phyloP scores from a whole-genome alignment of 2,888 invertebrate genomes.

The Maniola hyperantus region DNA sequence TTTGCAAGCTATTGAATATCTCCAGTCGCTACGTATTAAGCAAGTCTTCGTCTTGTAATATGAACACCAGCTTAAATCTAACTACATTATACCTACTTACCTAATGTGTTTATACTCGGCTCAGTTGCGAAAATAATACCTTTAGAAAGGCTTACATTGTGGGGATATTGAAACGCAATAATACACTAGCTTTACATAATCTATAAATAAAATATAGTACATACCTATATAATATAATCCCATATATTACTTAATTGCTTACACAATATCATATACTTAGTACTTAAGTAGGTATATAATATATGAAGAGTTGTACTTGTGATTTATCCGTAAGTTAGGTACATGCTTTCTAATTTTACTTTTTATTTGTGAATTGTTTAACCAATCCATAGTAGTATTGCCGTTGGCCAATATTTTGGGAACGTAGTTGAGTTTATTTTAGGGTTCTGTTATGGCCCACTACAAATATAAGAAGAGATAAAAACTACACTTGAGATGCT shows the following conservation, averaged over 20 bases:
- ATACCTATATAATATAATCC: too few species aligned
- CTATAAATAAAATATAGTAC: neutral
- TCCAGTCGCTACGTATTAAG: constrained; percentile 71
- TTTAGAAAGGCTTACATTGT: constrained; percentile 40
- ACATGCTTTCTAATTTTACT: too few species aligned
- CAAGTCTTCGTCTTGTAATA: constrained; percentile 73
- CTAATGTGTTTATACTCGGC: constrained; percentile 67
- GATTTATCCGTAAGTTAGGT: too few species aligned
- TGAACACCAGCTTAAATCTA: constrained; percentile 71
- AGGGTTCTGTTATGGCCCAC: constrained; percentile 65
- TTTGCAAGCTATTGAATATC: constrained; percentile 78
- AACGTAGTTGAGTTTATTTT: constrained; percentile 23
- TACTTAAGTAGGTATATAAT: too few species aligned
- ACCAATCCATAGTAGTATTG: too few species aligned
- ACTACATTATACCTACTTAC: constrained; percentile 57
- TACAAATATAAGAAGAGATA: constrained; percentile 71
- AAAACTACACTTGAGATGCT: constrained; percentile 76
- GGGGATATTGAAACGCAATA: constrained; percentile 5
- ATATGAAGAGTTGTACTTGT: too few species aligned
- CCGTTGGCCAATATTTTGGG: neutral
- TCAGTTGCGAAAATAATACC: constrained; percentile 65
- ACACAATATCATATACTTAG: too few species aligned
- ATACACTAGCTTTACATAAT: neutral
- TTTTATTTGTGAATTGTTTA: too few species aligned
- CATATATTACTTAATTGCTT: too few species aligned